Base-by-base conservation (phyloP, 2,797 vertebrate species). In the Microchirus variegatus region DNA sequence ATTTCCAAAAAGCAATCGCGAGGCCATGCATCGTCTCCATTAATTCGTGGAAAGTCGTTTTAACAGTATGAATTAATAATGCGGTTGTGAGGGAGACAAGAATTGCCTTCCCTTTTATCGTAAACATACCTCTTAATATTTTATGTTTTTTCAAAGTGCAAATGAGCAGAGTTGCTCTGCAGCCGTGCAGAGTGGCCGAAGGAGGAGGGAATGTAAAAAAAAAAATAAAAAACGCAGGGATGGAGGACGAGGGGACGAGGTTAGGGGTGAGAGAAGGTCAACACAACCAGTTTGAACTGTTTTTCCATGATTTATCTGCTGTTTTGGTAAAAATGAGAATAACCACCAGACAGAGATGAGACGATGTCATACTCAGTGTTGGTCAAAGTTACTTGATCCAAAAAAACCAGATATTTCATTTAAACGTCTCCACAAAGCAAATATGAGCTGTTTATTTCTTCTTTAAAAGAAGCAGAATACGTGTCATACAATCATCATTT, bases 31-130 rank as follows among this genome's bases (percentile, higher is more conserved):
- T 89, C 78, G 88, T 88, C 88, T 92, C 91, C 92, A 93, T 94
- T 94, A 93, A 94, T 93, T 91, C 81, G 86, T 89, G 92, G 90
- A 94, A 94, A 94, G 92, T 93, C 91, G 92, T 93, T 94, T 94
- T 94, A 94, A 94, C 93, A 86, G 87, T 89, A 94, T 94, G 92
- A 94, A 94, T 94, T 93, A 94, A 93, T 94, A 93, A 94, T 94
- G 93, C 31, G 87, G 90, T 83, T 88, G 90, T 73, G 82, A 80
- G 89, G 84, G 85, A 88, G 86, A 87, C 87, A 91, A 89, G 88
- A 91, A 90, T 83, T 81, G 87, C 89, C 86, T 93, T 87, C 81
- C 92, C 90, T 92, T 85, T 93, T 93, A 94, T 93, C 93, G 91
- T 92, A 94, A 94, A 93, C 91, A 89, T 89, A 89, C 78, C 90